A percentile compares a stretch with the other conserved stretches of the same genome.
Evolutionary conservation across 2,113 vertebrate species (phyloP).

Genomic region (Nyctibius bracteatus): DNA sequence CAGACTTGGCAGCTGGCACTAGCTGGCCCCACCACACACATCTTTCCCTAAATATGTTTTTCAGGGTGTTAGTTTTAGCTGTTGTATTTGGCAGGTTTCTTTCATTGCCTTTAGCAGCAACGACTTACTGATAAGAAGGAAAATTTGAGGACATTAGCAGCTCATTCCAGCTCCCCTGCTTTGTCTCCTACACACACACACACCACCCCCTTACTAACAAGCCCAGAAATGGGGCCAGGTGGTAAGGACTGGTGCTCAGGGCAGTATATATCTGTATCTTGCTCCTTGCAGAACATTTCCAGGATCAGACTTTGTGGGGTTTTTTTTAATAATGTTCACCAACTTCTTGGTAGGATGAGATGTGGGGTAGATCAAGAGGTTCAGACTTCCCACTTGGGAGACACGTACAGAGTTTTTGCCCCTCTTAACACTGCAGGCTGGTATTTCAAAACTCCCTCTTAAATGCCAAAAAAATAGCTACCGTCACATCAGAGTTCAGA

Average conservation of each 20-base stretch:
- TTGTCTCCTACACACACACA: not conserved
- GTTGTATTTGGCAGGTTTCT: constrained; percentile 31
- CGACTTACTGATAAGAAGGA: not conserved
- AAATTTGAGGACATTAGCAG: not conserved
- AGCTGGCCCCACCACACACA: not conserved
- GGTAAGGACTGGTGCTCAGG: not conserved
- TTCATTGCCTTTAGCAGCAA: not conserved
- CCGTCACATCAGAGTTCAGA: not conserved
- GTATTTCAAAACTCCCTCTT: not conserved
- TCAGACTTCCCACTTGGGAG: not conserved
- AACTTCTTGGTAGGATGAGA: not conserved
- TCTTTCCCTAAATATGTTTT: constrained; percentile 26
- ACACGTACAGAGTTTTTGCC: rapidly evolving
- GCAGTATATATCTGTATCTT: not conserved
- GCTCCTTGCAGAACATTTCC: not conserved
- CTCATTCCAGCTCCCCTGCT: not conserved
- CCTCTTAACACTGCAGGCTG: not conserved
- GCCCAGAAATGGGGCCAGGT: not conserved
- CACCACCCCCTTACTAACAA: not conserved
- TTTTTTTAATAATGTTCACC: not conserved
- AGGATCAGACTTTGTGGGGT: not conserved
- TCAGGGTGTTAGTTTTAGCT: constrained; percentile 28
- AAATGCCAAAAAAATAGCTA: not conserved
- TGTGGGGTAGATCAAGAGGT: not conserved
- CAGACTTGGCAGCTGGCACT: not conserved